Evolutionary conservation across 2,113 vertebrate genomes (phyloP), one percentile per base, ranked within the genome.

Genomic region (Trochalopteron elliotii): DNA sequence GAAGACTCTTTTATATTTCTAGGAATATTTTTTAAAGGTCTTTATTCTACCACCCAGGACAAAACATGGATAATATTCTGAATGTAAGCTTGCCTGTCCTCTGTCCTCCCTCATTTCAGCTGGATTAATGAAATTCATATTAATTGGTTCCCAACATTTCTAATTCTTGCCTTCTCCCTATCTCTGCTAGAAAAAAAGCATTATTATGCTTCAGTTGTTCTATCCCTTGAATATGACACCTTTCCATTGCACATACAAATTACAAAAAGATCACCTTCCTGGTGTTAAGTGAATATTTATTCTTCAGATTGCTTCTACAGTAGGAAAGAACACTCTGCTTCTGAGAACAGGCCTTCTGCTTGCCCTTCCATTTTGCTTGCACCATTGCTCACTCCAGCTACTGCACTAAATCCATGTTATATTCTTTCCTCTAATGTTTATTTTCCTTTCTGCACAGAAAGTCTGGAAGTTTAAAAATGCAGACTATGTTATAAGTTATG

Each of bases 81-180:
- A 60, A 77, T 0, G 1, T 28, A 7, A 27, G 15, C 64, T 37
- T 72, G 13, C 12, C 12, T 5, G 0, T 37, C 17, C 4, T 82
- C 33, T 63, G 6, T 56, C 21, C n/a, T 87, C 10, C 2, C 4
- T 27, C 4, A 35, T 72, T 71, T 83, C 30, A 80, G 23, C 18
- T 67, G 45, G 9, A 77, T 52, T 82, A 60, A 85, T 31, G 14
- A 7, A 30, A 44, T 60, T 85, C 0, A 0, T 39, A 57, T 15
- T 12, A 74, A 70, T 11, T 70, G 52, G 78, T 75, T 79, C 11
- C 40, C 5, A 7, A 11, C 19, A 50, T 69, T 64, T 42, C 20
- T 60, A 64, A 56, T 69, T 85, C 23, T 42, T 61, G 5, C 17
- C 50, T 89, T 86, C 15, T 79, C 12, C 21, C 8, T 39, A 67